Base-by-base conservation (phyloP, 2,113 vertebrate genomes). In the Rhinolophus sinicus region DNA sequence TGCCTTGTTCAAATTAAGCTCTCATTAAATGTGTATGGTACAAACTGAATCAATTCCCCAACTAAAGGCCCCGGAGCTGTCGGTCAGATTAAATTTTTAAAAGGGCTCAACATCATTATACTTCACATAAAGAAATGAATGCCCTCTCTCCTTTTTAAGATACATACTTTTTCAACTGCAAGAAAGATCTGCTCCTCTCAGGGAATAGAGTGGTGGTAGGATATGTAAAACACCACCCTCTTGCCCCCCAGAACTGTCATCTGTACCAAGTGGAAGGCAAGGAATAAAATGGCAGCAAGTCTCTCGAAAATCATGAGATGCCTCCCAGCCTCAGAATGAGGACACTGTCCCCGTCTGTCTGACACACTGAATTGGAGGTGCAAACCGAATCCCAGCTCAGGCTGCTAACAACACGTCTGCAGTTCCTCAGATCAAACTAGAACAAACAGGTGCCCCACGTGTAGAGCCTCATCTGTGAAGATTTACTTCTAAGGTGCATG, bases 351-450 rank as follows among this genome's bases (percentile, higher is more conserved):
- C 54, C 0, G 0, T n/a, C 93, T 91, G 76, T 91, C 95, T 94
- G 72, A 81, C 93, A 90, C 88, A 58, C 81, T 85, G 77, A 54
- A 80, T 22, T 58, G 69, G 54, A 81, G 3, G 12, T 84, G 82
- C 72, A 88, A 97, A 70, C 28, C n/a, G 10, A 28, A 88, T 73
- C 82, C 81, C 56, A 40, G 54, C 47, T 28, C 85, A 93, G 91
- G 44, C 35, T 50, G 75, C n/a, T 44, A 50, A 62, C 91, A 72
- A 58, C 4, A 1, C 82, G 28, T 44, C n/a, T 30, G 33, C 62
- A 52, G 72, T 52, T 67, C 33, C 65, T 60, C 47, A 30, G 54
- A 93, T 70, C 81, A 52, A 26, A 85, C 35, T 5, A 26, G 70
- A 93, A 86, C n/a, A 33, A 50, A 67, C 73, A 62, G 92, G 40